Evolutionary conservation across 2,113 vertebrate genomes (phyloP).

Genomic region (Galbula dea): DNA sequence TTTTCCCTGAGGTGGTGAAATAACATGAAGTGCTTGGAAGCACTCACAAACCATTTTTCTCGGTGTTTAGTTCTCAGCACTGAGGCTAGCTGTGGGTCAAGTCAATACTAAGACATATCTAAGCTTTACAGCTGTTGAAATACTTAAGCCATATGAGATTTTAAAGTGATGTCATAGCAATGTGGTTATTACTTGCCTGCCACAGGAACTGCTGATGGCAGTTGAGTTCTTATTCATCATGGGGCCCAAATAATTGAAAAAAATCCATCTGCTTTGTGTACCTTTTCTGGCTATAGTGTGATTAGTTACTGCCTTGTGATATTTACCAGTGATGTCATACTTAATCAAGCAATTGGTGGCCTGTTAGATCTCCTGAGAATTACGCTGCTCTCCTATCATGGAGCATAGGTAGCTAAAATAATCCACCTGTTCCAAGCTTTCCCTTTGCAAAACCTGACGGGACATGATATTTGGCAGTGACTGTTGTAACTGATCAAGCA

Average conservation of each 20-base stretch:
- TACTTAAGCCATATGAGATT: constrained; percentile 35
- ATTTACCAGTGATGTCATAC: constrained; percentile 37
- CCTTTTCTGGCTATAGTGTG: background rate
- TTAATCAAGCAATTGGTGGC: background rate
- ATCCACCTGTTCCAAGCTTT: constrained; percentile 3
- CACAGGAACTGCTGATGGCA: constrained; percentile 42
- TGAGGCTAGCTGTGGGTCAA: constrained; percentile 23
- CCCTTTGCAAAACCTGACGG: background rate
- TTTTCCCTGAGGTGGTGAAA: background rate
- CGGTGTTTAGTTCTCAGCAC: background rate
- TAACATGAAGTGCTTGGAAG: constrained; percentile 11
- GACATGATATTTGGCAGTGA: constrained; percentile 18
- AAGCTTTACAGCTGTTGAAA: constrained; percentile 53
- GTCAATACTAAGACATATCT: constrained; percentile 2
- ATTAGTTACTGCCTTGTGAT: background rate
- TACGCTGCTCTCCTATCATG: background rate
- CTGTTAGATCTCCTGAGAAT: background rate
- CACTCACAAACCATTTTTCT: constrained; percentile 11
- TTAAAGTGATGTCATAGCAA: constrained; percentile 22
- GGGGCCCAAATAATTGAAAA: constrained; percentile 43
- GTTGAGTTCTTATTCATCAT: constrained; percentile 32
- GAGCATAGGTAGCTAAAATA: background rate
- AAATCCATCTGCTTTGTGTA: constrained; percentile 4
- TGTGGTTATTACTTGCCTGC: constrained; percentile 35
- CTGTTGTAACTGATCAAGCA: constrained; percentile 20